phyloP scores from a whole-genome alignment of 1,140 invertebrate species.

The Vollenhovia emeryi region DNA sequence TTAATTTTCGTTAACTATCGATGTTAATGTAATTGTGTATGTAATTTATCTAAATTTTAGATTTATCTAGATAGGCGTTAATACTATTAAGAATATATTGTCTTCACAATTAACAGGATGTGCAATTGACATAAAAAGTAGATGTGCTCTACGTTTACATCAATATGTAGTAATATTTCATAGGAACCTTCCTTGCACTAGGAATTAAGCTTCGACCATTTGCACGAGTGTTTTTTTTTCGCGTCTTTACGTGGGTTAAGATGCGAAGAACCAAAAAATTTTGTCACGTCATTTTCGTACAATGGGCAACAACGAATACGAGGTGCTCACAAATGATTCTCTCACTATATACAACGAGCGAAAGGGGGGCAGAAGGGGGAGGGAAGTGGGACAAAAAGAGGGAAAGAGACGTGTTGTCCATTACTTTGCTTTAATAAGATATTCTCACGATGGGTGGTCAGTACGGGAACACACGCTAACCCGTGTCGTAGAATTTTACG shows the following conservation, averaged over 20 bases:
- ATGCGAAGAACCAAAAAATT: not conserved
- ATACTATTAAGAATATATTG: not conserved
- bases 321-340: conserved; percentile 1
- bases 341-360: not conserved
- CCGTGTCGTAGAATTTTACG: conserved; percentile 49
- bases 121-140: not conserved
- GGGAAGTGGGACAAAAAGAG: not conserved
- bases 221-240: not conserved
- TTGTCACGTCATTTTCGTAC: not conserved
- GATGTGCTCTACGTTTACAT: not conserved
- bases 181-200: not conserved
- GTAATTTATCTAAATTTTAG: not conserved
- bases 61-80: not conserved
- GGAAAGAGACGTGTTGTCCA: conserved; percentile 4
- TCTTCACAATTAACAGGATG: not conserved
- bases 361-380: not conserved
- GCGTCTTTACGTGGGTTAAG: not conserved
- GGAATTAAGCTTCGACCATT: not conserved
- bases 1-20: not conserved
- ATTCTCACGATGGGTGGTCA: conserved; percentile 48
- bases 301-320: not conserved
- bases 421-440: conserved; percentile 59
- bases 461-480: conserved; percentile 24
- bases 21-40: not conserved
- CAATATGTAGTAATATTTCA: not conserved